phyloP scores from a whole-genome alignment of 2,113 vertebrate genomes.

The Aptenodytes patagonicus region DNA sequence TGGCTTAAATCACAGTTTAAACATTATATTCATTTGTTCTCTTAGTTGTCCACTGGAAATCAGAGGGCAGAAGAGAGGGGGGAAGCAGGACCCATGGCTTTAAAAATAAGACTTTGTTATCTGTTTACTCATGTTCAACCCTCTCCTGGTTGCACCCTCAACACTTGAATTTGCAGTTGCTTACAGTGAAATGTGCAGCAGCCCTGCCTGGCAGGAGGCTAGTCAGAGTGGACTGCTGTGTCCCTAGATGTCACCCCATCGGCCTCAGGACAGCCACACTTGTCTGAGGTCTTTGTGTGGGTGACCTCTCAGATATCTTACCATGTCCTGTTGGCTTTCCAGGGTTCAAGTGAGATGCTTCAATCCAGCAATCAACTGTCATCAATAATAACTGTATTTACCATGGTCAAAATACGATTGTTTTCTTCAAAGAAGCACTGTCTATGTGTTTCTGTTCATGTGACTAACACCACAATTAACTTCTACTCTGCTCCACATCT shows the following conservation, averaged over 20 bases:
- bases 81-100: background rate
- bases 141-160: background rate
- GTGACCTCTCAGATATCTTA: background rate
- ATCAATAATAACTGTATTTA: background rate
- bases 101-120: background rate
- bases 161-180: background rate
- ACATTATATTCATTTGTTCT: background rate
- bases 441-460: background rate
- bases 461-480: background rate
- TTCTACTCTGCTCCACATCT: background rate
- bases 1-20: background rate
- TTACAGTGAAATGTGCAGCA: background rate
- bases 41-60: background rate
- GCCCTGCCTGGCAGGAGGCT: background rate
- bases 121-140: background rate
- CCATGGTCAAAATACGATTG: background rate
- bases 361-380: background rate
- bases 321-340: background rate
- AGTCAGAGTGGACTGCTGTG: background rate
- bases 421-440: background rate
- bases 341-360: background rate
- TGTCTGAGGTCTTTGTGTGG: background rate
- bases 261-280: background rate
- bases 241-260: background rate
- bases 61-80: background rate